Conservation (phyloP, 2,113 vertebrate species). For the Lipophrys pholis region DNA sequence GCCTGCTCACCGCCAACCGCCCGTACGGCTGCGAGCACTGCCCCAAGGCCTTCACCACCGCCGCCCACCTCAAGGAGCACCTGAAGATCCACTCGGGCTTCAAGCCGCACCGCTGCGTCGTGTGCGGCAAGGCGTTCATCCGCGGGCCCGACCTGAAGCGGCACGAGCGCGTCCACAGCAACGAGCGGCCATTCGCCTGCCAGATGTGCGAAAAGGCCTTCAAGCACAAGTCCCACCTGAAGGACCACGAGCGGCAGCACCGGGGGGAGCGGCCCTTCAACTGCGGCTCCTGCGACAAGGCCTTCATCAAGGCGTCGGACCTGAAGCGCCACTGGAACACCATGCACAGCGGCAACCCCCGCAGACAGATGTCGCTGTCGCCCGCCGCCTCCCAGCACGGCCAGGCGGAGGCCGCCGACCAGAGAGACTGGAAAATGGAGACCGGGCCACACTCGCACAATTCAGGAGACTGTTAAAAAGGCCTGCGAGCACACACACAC, state of each 20-base stretch:
- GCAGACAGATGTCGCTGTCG: constrained; percentile 91
- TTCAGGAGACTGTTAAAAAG: constrained; percentile 73
- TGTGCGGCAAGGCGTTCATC: constrained; percentile 98
- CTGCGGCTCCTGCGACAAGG: constrained; percentile 97
- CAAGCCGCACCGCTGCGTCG: constrained; percentile 97
- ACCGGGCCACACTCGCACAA: constrained; percentile 79
- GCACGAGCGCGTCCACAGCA: constrained; percentile 97
- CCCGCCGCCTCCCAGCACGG: constrained; percentile 91
- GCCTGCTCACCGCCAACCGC: constrained; percentile 94
- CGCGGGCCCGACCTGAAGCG: constrained; percentile 96
- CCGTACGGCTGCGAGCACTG: constrained; percentile 98
- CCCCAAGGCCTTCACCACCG: constrained; percentile 97
- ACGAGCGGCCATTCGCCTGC: constrained; percentile 95
- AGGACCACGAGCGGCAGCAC: constrained; percentile 97
- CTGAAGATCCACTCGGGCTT: constrained; percentile 98
- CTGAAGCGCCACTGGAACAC: constrained; percentile 99
- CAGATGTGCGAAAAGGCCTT: constrained; percentile 99
- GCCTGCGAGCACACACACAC: constrained; percentile 3
- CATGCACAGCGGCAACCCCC: constrained; percentile 94
- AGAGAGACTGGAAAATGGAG: constrained; percentile 91
- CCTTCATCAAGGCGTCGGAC: constrained; percentile 98
- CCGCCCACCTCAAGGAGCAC: constrained; percentile 98
- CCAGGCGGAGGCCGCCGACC: constrained; percentile 87
- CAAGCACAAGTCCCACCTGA: constrained; percentile 99
- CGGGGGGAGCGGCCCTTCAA: constrained; percentile 97